Base-by-base conservation (phyloP, 1,140 invertebrate genomes). In the Sycophaga agraensis region DNA sequence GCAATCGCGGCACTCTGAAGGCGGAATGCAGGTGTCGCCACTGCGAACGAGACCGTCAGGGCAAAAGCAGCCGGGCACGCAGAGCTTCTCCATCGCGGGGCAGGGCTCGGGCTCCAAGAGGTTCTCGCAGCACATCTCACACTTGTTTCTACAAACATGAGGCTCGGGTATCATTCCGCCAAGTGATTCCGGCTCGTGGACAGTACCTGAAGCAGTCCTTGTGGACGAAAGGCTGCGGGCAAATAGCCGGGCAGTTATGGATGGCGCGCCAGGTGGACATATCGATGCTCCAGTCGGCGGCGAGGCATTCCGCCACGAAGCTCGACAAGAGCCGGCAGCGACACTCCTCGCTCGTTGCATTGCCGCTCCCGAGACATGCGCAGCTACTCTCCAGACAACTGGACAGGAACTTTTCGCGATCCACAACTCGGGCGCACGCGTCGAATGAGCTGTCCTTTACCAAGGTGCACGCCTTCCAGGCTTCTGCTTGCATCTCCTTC, bases 1-100 rank as follows among this genome's bases (percentile, higher is more conserved):
- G 84, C 92, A 93, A 73, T 94, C 89, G 53, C 86, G 81, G 69
- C 92, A 94, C 28, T 88, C 85, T 0, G 83, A 78, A 0, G 90
- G 87, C 45, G 83, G 80, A 1, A 93, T 82, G 68, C 92, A 93
- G 5, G 78, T 73, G 7, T 90, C 84, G 7, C 84, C 87, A 67
- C 87, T 85, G 1, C 89, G 80, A 0, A 93, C 87, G 19, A 84
- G 84, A 43, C 91, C 91, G 42, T 89, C 86, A 1, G 91, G 90
- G 70, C 91, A 93, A 75, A 91, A 93, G 75, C 91, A 94, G 34
- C 91, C 92, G 1, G 89, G 84, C 72, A 91, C 90, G 72, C 91
- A 93, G 12, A 85, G 80, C 11, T 86, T 84, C 0, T 84, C 79
- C 39, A 86, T 79, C 21, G 78, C 65, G 0, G 88, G 85, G 68